Percentiles rank a stretch among this genome's conserved stretches.
Evolutionary conservation across 2,888 invertebrate species (phyloP).

Genomic region (Hirtodrosophila cameraria): DNA sequence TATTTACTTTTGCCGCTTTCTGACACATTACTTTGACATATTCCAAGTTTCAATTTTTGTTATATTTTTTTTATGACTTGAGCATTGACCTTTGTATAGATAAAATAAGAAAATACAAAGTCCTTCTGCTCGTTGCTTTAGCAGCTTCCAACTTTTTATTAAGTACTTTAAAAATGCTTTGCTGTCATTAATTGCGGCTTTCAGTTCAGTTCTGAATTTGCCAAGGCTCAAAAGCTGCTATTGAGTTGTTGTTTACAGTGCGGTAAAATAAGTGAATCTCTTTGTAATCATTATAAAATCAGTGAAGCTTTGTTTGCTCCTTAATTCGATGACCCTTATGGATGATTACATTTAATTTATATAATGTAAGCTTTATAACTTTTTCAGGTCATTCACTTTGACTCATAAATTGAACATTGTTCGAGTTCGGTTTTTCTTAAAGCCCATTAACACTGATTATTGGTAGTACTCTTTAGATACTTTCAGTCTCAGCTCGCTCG

Average conservation of each 20-base stretch:
- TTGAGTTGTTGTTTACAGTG: conserved; percentile 12
- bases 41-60: conserved; percentile 16
- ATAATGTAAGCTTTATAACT: conserved; percentile 4
- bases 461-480: too few species aligned
- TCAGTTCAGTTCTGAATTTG: conserved; percentile 9
- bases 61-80: conserved; percentile 21
- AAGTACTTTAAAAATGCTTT: conserved; percentile 31
- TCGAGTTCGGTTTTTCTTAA: too few species aligned
- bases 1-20: conserved; percentile 26
- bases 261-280: conserved; percentile 12
- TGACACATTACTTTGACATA: conserved; percentile 27
- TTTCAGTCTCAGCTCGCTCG: not conserved
- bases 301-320: conserved; percentile 28
- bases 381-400: not conserved
- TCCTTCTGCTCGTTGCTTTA: not conserved
- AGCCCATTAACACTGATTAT: too few species aligned
- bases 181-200: conserved; percentile 40
- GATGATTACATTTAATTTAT: conserved; percentile 12
- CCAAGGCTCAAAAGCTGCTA: conserved; percentile 12
- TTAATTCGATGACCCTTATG: conserved; percentile 6
- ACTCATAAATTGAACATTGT: not conserved
- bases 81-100: conserved; percentile 24
- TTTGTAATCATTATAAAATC: conserved; percentile 30
- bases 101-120: conserved; percentile 8
- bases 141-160: conserved; percentile 15